Evolutionary conservation across 2,888 invertebrate genomes (phyloP).

Genomic region (Cephus runcator): DNA sequence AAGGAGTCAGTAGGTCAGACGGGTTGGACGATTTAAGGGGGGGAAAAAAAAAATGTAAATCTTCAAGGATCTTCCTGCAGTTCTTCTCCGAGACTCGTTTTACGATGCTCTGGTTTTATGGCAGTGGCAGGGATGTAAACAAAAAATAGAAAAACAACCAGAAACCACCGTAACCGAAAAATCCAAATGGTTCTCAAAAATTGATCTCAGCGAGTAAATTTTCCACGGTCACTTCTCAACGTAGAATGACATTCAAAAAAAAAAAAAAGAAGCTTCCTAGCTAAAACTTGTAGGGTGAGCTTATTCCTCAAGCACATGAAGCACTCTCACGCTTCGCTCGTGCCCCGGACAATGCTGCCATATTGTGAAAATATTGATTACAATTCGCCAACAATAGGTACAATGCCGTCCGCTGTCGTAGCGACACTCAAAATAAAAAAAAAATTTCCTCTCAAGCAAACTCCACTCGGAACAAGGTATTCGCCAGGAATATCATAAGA

Average conservation of each 20-base stretch:
- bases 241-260: background rate
- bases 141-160: background rate
- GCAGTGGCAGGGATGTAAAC: background rate
- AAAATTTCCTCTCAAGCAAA: conserved; percentile 42
- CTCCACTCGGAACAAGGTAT: conserved; percentile 16
- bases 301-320: conserved; percentile 32
- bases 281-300: background rate
- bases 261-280: background rate
- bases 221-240: background rate
- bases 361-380: conserved; percentile 66
- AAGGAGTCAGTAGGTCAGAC: conserved; percentile 24
- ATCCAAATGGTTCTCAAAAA: background rate
- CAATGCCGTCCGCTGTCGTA: conserved; percentile 53
- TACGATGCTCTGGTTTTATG: background rate
- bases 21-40: background rate
- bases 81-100: background rate
- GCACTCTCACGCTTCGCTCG: conserved; percentile 48
- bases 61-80: background rate
- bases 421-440: conserved; percentile 49
- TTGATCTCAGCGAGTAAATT: background rate
- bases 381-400: conserved; percentile 63
- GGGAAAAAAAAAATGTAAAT: background rate
- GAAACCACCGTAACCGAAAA: background rate
- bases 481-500: background rate
- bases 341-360: conserved; percentile 61